Evolutionary conservation across 2,113 vertebrate genomes (phyloP).

Genomic region (Entomyzon cyanotis): DNA sequence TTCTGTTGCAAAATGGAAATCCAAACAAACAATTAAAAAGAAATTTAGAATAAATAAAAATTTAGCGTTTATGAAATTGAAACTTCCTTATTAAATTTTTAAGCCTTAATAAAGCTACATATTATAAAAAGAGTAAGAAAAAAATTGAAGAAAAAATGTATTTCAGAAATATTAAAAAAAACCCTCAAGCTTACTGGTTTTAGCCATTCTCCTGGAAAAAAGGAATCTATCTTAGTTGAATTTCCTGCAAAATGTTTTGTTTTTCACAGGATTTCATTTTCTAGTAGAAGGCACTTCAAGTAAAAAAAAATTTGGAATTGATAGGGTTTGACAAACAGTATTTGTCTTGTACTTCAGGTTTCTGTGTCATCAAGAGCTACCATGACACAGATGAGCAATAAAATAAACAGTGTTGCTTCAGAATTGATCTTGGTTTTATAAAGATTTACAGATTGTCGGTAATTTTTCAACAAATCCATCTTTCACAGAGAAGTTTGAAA

Average conservation of each 20-base stretch:
- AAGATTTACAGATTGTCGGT: constrained; percentile 24
- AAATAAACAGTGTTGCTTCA: constrained; percentile 29
- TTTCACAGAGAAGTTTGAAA: background rate
- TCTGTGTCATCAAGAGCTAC: background rate
- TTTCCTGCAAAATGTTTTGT: background rate
- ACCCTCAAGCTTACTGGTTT: background rate
- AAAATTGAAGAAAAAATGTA: background rate
- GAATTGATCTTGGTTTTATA: background rate
- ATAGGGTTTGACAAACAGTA: background rate
- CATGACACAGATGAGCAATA: background rate
- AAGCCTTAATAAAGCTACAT: background rate
- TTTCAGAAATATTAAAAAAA: background rate
- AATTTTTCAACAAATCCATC: constrained; percentile 13
- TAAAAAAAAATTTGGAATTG: background rate
- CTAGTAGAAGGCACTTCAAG: background rate
- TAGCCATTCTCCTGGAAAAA: background rate
- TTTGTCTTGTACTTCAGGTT: constrained; percentile 2
- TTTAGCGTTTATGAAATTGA: background rate
- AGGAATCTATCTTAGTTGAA: background rate
- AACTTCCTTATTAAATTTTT: background rate
- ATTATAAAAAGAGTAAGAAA: background rate
- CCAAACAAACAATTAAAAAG: background rate
- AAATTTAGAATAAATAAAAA: background rate
- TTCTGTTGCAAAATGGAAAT: background rate
- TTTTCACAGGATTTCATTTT: background rate